phyloP scores from a whole-genome alignment of 2,888 invertebrate species.

The Ptychoptera albimana region DNA sequence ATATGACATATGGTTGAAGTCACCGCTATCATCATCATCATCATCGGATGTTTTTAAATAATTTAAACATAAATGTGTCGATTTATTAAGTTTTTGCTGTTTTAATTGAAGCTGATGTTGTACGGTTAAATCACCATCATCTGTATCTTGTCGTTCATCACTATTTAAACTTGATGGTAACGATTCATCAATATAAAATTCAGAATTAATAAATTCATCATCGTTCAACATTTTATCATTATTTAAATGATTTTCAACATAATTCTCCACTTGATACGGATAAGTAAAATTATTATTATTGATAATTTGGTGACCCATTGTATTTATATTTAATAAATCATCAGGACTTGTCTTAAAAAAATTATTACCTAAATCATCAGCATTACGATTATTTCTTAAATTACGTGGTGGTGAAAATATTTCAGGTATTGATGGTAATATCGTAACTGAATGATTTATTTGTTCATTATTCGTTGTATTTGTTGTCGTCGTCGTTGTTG shows the following conservation, averaged over 20 bases:
- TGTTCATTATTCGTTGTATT: background rate
- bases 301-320: slow-evolving; percentile 6
- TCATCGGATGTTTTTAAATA: slow-evolving; percentile 3
- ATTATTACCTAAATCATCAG: background rate
- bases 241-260: background rate
- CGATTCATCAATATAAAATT: slow-evolving; percentile 80
- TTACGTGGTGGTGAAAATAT: slow-evolving; percentile 3
- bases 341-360: background rate
- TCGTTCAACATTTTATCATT: slow-evolving; percentile 8
- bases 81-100: background rate
- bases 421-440: slow-evolving; percentile 14
- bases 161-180: slow-evolving; percentile 61
- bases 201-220: slow-evolving; percentile 57
- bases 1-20: background rate
- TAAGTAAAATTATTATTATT: background rate
- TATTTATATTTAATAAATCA: background rate
- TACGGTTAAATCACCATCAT: background rate
- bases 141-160: slow-evolving; percentile 6
- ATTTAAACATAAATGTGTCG: background rate
- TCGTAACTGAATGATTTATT: slow-evolving; percentile 5
- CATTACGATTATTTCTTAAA: background rate
- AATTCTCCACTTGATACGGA: background rate
- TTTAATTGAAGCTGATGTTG: background rate
- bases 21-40: slow-evolving; percentile 6
- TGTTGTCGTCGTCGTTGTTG: background rate